These are phyloP conservation scores for Serranus cabrilla DNA, from an alignment of 2,797 vertebrate genomes.

Conservation along the genomic window DNA sequence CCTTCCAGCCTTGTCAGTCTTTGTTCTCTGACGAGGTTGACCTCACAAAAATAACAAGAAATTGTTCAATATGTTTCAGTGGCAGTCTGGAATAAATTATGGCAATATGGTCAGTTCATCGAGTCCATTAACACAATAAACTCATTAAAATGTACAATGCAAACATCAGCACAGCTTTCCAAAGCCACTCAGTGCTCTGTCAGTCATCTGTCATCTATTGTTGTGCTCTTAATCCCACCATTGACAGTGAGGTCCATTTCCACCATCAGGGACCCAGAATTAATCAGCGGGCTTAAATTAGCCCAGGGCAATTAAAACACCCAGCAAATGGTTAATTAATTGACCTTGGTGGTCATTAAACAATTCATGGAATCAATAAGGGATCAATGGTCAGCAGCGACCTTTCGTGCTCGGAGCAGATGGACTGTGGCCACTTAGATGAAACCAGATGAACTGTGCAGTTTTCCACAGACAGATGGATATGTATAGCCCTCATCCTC, in stretches of 20 bases:
- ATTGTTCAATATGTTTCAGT: constrained; percentile 55
- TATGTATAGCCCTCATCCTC: constrained; percentile 44
- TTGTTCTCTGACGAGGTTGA: constrained; percentile 55
- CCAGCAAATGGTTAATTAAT: constrained; percentile 80
- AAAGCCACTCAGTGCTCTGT: constrained; percentile 79
- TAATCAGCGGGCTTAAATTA: constrained; percentile 79
- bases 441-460: constrained; percentile 67
- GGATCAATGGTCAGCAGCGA: constrained; percentile 80
- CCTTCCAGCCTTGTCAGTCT: constrained; percentile 16
- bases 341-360: constrained; percentile 82
- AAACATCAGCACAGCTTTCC: constrained; percentile 76
- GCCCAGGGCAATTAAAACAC: constrained; percentile 80
- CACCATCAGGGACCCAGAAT: constrained; percentile 65
- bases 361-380: constrained; percentile 78
- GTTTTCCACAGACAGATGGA: constrained; percentile 79
- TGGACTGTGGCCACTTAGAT: constrained; percentile 76
- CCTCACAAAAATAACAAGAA: constrained; percentile 65
- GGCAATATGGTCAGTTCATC: constrained; percentile 56
- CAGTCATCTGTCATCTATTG: constrained; percentile 82
- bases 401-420: constrained; percentile 77
- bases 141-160: constrained; percentile 73
- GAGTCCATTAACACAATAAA: constrained; percentile 61
- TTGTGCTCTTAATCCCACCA: constrained; percentile 75
- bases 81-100: constrained; percentile 56
- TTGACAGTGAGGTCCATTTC: constrained; percentile 70